These are phyloP conservation scores for Hipposideros larvatus DNA, from an alignment of 2,797 vertebrate genomes.

Conservation along the genomic window DNA sequence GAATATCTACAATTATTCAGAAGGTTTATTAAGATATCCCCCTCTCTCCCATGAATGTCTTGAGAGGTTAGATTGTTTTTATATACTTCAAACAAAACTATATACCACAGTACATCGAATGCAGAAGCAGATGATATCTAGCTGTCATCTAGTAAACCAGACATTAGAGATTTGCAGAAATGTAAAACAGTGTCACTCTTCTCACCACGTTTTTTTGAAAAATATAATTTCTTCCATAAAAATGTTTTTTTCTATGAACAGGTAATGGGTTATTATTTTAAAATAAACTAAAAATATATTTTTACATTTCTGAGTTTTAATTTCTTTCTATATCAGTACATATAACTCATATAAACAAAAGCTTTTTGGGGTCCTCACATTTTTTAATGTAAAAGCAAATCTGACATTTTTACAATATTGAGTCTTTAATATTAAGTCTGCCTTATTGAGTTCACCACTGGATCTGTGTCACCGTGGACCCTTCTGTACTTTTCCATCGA, in stretches of 20 bases:
- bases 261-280: not conserved
- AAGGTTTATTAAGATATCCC: not conserved
- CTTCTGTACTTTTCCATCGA: not conserved
- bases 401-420: not conserved
- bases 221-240: conserved; percentile 35
- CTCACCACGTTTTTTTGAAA: not conserved
- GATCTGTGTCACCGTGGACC: not conserved
- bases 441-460: not conserved
- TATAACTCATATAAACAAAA: not conserved
- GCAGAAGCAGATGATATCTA: not conserved
- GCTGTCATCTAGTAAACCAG: not conserved
- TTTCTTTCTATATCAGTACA: not conserved
- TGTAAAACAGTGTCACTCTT: not conserved
- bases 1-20: conserved; percentile 9
- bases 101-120: not conserved
- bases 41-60: not conserved
- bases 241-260: not conserved
- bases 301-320: conserved; percentile 34
- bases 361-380: not conserved
- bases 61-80: not conserved
- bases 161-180: conserved; percentile 2
- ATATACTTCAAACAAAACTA: not conserved
- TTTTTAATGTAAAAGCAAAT: not conserved
- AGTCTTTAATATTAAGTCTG: not conserved
- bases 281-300: not conserved